Percentiles rank a stretch among this genome's conserved stretches.
phyloP scores from a whole-genome alignment of 2,797 vertebrate genomes.

The Thamnophis elegans region DNA sequence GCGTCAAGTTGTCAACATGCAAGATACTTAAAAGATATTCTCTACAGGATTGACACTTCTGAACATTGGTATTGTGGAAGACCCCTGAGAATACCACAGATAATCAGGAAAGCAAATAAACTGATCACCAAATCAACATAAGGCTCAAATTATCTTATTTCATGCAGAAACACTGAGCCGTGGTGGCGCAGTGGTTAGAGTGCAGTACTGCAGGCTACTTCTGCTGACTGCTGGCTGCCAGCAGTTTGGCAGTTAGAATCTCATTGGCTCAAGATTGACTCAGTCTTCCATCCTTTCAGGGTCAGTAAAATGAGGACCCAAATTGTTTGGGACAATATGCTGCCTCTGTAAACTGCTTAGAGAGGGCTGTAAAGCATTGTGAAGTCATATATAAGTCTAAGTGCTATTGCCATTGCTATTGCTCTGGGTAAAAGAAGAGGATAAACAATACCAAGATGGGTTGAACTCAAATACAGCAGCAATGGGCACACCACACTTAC shows the following conservation, averaged over 20 bases:
- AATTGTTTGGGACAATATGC: no score
- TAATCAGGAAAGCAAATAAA: neutral
- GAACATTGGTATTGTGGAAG: neutral
- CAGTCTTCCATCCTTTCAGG: no score
- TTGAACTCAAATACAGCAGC: neutral
- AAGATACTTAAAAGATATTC: neutral
- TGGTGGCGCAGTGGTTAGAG: no score
- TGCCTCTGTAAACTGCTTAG: no score
- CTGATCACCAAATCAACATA: neutral
- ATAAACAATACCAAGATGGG: neutral
- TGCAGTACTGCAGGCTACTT: no score
- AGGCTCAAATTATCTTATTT: neutral
- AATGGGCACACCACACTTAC: neutral
- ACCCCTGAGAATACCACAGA: neutral
- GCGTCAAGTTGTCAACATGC: neutral
- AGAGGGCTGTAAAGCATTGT: no score
- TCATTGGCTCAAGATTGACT: no score
- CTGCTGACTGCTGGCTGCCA: no score
- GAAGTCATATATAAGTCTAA: no score
- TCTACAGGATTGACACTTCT: neutral
- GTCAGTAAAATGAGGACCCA: no score
- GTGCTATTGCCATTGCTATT: no score
- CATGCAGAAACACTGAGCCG: neutral
- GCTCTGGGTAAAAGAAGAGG: neutral
- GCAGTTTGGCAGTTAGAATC: no score